Conservation (phyloP, 2,888 invertebrate species). For the Coecobrya sp. region DNA sequence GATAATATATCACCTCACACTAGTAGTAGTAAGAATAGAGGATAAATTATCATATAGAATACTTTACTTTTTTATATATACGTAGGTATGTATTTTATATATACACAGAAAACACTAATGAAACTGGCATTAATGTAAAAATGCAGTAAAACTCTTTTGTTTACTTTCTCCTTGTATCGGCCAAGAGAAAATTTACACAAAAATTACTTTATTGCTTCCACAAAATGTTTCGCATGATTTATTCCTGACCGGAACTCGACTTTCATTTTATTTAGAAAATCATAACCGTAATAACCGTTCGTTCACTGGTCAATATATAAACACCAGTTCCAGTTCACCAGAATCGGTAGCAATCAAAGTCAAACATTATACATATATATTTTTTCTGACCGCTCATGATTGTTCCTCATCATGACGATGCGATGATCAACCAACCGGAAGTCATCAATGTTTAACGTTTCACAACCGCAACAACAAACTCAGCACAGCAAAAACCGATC, state of each 20-base stretch:
- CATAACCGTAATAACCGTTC: not conserved
- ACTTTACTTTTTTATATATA: too few relatives aligned
- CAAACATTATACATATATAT: too few relatives aligned
- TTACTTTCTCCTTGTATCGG: not conserved
- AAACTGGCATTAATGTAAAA: not conserved
- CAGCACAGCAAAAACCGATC: not conserved
- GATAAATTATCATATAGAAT: too few relatives aligned
- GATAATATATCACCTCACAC: too few relatives aligned
- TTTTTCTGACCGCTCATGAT: not conserved
- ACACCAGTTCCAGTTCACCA: slow-evolving; percentile 17
- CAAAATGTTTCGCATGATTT: not conserved
- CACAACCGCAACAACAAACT: not conserved
- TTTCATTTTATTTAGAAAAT: slow-evolving; percentile 28
- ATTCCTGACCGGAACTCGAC: not conserved
- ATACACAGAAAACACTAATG: not conserved
- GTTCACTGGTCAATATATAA: slow-evolving; percentile 36
- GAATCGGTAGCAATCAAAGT: not conserved
- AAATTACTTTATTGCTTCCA: slow-evolving; percentile 30
- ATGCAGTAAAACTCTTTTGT: not conserved
- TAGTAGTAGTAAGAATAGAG: not conserved
- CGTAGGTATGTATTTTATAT: too few relatives aligned
- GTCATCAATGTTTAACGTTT: slow-evolving; percentile 15
- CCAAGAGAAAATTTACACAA: slow-evolving; percentile 6
- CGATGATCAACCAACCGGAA: slow-evolving; percentile 45
- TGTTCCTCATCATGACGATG: not conserved